phyloP scores from a whole-genome alignment of 2,113 vertebrate genomes.

The Nothoprocta pentlandii region DNA sequence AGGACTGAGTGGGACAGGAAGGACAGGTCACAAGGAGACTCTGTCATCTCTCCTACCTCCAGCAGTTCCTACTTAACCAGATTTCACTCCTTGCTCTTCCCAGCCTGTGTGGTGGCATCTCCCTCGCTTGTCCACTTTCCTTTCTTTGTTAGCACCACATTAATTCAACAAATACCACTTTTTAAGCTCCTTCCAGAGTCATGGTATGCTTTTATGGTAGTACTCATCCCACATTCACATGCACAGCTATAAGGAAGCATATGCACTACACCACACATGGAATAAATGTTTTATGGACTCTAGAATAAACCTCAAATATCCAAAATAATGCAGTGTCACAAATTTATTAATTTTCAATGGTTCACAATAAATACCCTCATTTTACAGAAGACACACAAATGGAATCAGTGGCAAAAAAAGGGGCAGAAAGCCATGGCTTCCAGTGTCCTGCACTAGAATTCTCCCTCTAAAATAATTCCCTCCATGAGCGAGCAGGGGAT shows the following conservation, averaged over 20 bases:
- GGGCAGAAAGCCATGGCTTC: background rate
- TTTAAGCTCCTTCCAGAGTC: background rate
- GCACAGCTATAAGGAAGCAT: accelerated
- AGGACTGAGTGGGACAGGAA: accelerated
- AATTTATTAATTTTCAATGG: background rate
- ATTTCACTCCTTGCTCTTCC: accelerated
- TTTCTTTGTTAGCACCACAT: accelerated
- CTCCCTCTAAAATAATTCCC: background rate
- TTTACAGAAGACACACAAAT: background rate
- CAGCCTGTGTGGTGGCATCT: accelerated
- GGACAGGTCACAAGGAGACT: background rate
- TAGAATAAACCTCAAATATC: background rate
- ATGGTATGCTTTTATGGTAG: background rate
- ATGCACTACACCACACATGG: accelerated
- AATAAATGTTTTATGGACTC: accelerated
- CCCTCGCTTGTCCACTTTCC: background rate
- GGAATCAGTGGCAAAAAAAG: background rate
- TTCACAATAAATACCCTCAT: accelerated
- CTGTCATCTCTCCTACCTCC: background rate
- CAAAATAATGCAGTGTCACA: accelerated
- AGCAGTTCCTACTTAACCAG: background rate
- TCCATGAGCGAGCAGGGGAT: background rate
- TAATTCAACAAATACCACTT: accelerated
- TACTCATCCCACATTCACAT: accelerated
- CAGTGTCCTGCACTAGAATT: background rate